Base-by-base conservation (phyloP, 2,797 vertebrate genomes). In the Setipinna tenuifilis region DNA sequence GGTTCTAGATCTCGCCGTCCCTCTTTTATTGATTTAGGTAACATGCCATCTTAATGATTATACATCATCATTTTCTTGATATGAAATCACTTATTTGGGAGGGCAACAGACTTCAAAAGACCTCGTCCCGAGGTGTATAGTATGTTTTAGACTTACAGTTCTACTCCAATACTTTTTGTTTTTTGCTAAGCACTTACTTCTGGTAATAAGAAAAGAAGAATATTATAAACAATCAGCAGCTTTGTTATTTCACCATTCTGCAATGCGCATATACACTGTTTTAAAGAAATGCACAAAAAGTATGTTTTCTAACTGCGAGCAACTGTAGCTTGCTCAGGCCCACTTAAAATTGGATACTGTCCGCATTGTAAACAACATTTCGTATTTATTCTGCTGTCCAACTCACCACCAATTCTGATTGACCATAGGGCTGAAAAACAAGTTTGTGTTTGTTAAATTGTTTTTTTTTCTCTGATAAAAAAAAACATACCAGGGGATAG, bases 111-210 rank as follows among this genome's bases (percentile, higher is more conserved):
- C 68, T 35, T 19, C 31, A 75, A 17, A 3, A 19, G 68, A 75
- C 31, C 68, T 12, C 25, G 35, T 75, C 28, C 68, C 16, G 16
- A 75, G 62, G 23, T 65, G 62, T 65, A 65, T 14, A 28, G 62
- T 65, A 28, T 65, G 23, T 65, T 65, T 65, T 35, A 75, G 68
- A 35, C 14, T 19, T 41, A 75, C 68, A 75, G 5, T 35, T 75
- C 81, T 83, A 87, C 86, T 88, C 86, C 83, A 87, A 84, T 87
- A 85, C 23, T 65, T 19, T 75, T 75, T 10, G 50, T 54, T 81
- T 59, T 57, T 83, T 87, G 86, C 78, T 88, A 91, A 91, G 90
- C 91, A 90, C 89, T 92, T 92, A 89, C 78, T 21, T 82, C 86
- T 89, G 54, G 84, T 68, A 84, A 89, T 86, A 83, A 87, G 84